Percentiles rank a stretch among this genome's conserved stretches.
Evolutionary conservation across 2,888 invertebrate species (phyloP).

Genomic region (Synergus gifuensis): DNA sequence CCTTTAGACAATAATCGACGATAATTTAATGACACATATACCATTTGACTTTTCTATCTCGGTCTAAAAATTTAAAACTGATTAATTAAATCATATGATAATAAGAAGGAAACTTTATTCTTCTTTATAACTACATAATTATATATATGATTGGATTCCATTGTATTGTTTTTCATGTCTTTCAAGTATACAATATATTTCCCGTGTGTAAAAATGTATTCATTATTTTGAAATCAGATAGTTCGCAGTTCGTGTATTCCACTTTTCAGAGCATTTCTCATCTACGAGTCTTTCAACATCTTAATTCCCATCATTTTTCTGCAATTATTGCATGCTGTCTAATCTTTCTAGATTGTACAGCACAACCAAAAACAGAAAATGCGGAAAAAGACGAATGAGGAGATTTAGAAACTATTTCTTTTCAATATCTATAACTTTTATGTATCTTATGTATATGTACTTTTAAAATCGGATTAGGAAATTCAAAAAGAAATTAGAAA

Average conservation of each 20-base stretch:
- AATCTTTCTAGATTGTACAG: background rate
- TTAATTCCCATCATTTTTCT: constrained; percentile 18
- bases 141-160: background rate
- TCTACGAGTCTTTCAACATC: constrained; percentile 24
- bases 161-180: constrained; percentile 1
- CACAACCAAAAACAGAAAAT: background rate
- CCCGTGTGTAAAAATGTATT: background rate
- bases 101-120: background rate
- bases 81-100: no score
- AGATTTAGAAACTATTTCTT: background rate
- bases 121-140: background rate
- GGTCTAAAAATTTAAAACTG: background rate
- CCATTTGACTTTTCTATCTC: background rate
- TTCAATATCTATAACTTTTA: background rate
- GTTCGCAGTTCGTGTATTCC: background rate
- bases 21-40: background rate
- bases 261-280: constrained; percentile 30
- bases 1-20: background rate
- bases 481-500: background rate
- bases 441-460: background rate
- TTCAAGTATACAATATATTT: background rate
- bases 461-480: background rate
- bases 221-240: constrained; percentile 20
- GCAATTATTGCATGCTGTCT: background rate
- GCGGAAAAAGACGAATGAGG: background rate